Conservation (phyloP, 2,113 vertebrate species). For the Haplochromis vanheusdeni region DNA sequence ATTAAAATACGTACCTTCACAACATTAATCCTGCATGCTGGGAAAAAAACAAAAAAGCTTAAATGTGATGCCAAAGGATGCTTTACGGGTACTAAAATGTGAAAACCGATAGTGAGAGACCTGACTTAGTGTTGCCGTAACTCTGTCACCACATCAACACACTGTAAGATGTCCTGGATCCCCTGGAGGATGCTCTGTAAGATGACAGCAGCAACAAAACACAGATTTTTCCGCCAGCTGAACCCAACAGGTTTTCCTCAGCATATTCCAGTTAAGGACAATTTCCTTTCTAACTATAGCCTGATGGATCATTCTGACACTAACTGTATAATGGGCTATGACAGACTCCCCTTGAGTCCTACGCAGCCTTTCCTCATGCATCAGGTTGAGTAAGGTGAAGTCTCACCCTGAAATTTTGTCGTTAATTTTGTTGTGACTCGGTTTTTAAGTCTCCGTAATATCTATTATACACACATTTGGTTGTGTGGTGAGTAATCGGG, state of each 20-base stretch:
- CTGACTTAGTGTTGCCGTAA: not conserved
- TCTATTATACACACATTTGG: not conserved
- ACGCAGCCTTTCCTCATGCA: not conserved
- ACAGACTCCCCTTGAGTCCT: not conserved
- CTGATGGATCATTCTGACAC: not conserved
- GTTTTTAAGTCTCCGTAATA: not conserved
- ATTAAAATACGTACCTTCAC: not conserved
- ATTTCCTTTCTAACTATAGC: not conserved
- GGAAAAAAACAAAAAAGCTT: not conserved
- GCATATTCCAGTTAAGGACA: not conserved
- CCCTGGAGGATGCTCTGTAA: not conserved
- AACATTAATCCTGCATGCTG: not conserved
- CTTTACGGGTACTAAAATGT: not conserved
- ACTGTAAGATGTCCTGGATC: not conserved
- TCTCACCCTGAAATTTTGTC: not conserved
- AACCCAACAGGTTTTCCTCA: not conserved
- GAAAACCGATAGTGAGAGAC: not conserved
- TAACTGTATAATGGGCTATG: not conserved
- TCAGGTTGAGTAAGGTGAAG: not conserved
- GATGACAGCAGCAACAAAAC: not conserved
- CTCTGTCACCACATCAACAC: not conserved
- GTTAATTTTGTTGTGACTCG: not conserved
- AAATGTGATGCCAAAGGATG: not conserved
- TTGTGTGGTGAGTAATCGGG: not conserved
- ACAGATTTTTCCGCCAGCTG: not conserved